These are phyloP conservation scores for Melipona beecheii DNA, from an alignment of 2,888 invertebrate species.

Conservation along the genomic window DNA sequence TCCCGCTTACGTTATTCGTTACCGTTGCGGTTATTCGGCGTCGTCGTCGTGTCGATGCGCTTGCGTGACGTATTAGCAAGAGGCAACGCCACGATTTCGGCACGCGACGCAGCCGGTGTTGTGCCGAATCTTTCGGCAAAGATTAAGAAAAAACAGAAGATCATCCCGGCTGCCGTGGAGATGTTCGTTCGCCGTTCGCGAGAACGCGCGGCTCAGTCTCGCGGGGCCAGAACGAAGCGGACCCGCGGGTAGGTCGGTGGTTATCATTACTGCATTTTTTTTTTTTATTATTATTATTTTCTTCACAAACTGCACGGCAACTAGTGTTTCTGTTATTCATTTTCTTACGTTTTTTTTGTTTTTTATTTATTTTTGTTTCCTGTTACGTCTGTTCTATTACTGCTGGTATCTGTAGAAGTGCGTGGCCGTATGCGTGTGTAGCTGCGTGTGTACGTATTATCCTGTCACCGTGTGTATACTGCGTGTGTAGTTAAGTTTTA, in stretches of 20 bases:
- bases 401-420: conserved; percentile 75
- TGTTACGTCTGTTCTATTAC: conserved; percentile 74
- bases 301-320: conserved; percentile 81
- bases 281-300: conserved; percentile 66
- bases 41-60: not conserved
- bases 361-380: conserved; percentile 66
- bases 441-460: conserved; percentile 60
- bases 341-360: conserved; percentile 65
- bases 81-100: conserved; percentile 11
- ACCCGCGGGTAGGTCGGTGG: conserved; percentile 84
- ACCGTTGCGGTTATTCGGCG: not conserved
- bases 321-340: conserved; percentile 78
- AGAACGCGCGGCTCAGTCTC: conserved; percentile 68
- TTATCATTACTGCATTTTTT: conserved; percentile 72
- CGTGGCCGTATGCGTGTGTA: conserved; percentile 70
- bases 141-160: conserved; percentile 23
- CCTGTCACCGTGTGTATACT: conserved; percentile 49
- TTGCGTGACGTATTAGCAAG: not conserved
- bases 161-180: not conserved
- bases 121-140: conserved; percentile 10
- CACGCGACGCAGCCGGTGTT: conserved; percentile 8
- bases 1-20: not conserved
- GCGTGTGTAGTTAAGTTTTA: conserved; percentile 19
- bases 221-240: conserved; percentile 83
- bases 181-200: conserved; percentile 13